Evolutionary conservation across 2,113 vertebrate species (phyloP).

Genomic region (Prochilodus magdalenae): DNA sequence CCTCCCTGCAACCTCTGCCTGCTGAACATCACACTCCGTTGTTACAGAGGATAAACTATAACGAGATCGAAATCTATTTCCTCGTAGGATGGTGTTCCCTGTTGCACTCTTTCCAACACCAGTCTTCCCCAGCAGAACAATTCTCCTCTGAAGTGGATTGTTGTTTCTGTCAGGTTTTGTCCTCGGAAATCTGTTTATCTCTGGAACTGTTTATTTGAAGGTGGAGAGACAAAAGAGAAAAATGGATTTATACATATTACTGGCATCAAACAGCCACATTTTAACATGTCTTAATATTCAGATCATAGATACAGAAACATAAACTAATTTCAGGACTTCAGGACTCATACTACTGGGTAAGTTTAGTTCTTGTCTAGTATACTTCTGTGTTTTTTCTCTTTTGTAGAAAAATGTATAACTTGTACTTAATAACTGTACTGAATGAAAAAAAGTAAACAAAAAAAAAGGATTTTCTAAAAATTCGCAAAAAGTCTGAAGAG

Average conservation of each 20-base stretch:
- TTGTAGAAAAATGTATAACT: too few species aligned
- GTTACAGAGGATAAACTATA: not conserved
- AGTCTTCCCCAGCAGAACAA: conserved; percentile 47
- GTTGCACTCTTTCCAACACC: conserved; percentile 39
- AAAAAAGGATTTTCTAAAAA: too few species aligned
- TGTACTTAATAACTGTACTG: too few species aligned
- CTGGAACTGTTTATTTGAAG: not conserved
- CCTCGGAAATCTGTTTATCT: too few species aligned
- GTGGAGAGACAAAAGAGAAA: not conserved
- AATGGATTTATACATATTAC: not conserved
- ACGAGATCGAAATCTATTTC: conserved; percentile 5
- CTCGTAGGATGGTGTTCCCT: conserved; percentile 47
- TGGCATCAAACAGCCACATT: not conserved
- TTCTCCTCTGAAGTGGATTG: not conserved
- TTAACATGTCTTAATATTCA: not conserved
- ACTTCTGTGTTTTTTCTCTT: too few species aligned
- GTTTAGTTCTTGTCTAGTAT: too few species aligned
- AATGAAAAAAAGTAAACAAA: too few species aligned
- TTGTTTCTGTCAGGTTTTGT: too few species aligned
- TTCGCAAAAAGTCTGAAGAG: too few species aligned
- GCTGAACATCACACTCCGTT: not conserved
- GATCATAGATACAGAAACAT: too few species aligned
- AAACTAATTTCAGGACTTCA: too few species aligned
- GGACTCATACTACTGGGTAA: too few species aligned
- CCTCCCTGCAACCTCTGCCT: not conserved